Conservation (phyloP, 2,888 invertebrate species). For the Aporophyla nigra region DNA sequence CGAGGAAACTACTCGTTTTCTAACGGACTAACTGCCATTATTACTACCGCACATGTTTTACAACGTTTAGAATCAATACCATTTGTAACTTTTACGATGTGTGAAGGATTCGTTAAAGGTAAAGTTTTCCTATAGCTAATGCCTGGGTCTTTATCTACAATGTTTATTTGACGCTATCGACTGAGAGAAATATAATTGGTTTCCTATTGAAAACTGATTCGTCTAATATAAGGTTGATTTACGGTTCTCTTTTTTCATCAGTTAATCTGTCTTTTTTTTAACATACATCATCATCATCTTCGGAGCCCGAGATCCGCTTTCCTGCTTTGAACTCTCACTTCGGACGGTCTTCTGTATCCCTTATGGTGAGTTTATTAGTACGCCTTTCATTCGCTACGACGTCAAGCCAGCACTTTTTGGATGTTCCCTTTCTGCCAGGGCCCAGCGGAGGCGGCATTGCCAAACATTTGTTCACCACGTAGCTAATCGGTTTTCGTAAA, state of each 20-base stretch:
- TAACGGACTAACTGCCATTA: constrained; percentile 30
- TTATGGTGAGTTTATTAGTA: no score
- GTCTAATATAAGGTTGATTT: background rate
- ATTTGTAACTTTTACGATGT: constrained; percentile 43
- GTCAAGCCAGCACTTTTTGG: no score
- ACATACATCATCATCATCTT: no score
- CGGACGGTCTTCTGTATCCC: no score
- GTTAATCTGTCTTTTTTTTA: background rate
- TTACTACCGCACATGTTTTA: constrained; percentile 17
- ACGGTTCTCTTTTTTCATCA: background rate
- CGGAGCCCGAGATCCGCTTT: no score
- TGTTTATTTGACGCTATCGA: background rate
- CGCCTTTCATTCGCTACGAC: no score
- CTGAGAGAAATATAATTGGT: background rate
- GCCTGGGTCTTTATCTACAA: background rate
- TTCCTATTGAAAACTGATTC: background rate
- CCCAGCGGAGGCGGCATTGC: no score
- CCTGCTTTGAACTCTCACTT: no score
- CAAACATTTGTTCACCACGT: no score
- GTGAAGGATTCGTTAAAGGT: constrained; percentile 30
- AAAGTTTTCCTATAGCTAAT: background rate
- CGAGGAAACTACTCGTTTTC: constrained; percentile 33
- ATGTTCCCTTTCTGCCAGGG: no score
- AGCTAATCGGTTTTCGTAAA: no score
- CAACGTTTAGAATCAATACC: constrained; percentile 36